Conservation (phyloP, 2,113 vertebrate species). For the Excalfactoria chinensis region DNA sequence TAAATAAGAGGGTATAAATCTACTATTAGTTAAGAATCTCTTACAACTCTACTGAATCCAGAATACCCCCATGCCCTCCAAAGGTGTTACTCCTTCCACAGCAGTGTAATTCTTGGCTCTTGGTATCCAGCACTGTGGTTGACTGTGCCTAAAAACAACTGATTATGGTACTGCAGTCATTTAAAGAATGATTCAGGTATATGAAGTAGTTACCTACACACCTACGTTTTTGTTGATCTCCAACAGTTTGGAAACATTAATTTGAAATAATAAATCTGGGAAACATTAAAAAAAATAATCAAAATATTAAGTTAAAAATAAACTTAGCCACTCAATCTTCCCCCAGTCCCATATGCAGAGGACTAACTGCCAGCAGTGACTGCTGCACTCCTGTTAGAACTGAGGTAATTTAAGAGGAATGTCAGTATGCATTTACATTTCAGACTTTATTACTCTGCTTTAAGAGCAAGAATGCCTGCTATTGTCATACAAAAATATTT, state of each 20-base stretch:
- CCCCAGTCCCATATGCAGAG: background rate
- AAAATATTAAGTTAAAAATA: background rate
- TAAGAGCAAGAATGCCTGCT: conserved; percentile 48
- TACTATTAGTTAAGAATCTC: background rate
- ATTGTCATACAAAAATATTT: conserved; percentile 55
- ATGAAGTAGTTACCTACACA: background rate
- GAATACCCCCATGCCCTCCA: background rate
- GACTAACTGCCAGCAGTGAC: conserved; percentile 40
- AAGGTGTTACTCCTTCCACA: background rate
- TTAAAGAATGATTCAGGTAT: background rate
- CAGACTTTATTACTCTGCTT: conserved; percentile 45
- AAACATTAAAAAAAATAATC: background rate
- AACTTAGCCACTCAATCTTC: background rate
- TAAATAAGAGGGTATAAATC: background rate
- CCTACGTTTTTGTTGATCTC: background rate
- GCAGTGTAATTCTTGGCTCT: background rate
- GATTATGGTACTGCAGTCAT: background rate
- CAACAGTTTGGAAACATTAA: background rate
- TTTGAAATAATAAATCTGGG: background rate
- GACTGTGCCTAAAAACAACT: background rate
- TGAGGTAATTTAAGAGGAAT: conserved; percentile 64
- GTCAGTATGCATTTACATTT: conserved; percentile 41
- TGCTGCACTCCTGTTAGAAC: conserved; percentile 13
- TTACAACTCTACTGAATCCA: background rate
- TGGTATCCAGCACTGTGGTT: background rate